A percentile compares a stretch with the other conserved stretches of the same genome.
Conservation (phyloP, 2,888 invertebrate genomes). For the Conomelus anceps region DNA sequence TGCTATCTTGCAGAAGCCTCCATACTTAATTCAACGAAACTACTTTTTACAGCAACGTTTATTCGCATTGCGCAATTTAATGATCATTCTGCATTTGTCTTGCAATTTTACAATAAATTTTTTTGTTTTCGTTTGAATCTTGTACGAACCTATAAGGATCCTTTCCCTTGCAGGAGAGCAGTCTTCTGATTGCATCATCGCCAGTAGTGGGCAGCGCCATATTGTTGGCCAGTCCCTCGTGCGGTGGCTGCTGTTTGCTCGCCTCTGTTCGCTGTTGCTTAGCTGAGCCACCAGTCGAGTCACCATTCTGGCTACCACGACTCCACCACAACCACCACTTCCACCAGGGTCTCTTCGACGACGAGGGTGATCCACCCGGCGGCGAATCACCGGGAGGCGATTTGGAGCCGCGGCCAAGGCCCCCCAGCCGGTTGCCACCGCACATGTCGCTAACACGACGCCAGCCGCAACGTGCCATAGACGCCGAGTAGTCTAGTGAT, state of each 20-base stretch:
- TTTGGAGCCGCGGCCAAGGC: background rate
- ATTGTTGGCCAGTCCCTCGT: conserved; percentile 57
- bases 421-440: background rate
- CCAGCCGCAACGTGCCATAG: background rate
- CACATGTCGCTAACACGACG: background rate
- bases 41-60: too few relatives aligned
- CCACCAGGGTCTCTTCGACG: conserved; percentile 14
- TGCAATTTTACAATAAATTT: too few relatives aligned
- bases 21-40: too few relatives aligned
- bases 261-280: conserved; percentile 35
- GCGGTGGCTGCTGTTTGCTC: conserved; percentile 33
- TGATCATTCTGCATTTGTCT: too few relatives aligned
- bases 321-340: conserved; percentile 15
- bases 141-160: conserved; percentile 76
- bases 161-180: conserved; percentile 88
- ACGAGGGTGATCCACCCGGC: background rate
- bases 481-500: background rate
- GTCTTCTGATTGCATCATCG: conserved; percentile 89
- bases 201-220: conserved; percentile 81
- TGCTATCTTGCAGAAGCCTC: too few relatives aligned
- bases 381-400: background rate
- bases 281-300: too few relatives aligned
- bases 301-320: background rate
- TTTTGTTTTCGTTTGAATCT: too few relatives aligned
- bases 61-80: too few relatives aligned